phyloP scores from a whole-genome alignment of 2,797 vertebrate genomes.

The Darevskia mixta region DNA sequence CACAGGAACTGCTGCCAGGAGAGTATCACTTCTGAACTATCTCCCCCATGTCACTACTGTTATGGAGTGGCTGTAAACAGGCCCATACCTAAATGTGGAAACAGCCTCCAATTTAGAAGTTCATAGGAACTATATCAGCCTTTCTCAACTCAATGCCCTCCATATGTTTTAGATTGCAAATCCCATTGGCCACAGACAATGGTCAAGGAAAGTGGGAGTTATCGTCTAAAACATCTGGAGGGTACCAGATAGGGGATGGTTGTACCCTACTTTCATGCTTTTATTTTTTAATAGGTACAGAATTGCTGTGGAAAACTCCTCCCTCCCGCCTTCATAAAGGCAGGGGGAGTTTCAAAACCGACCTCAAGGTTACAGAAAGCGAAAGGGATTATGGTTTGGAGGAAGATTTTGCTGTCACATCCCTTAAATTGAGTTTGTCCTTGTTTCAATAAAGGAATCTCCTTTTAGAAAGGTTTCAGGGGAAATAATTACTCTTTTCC shows the following conservation, averaged over 20 bases:
- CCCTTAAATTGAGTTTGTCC: slow-evolving; percentile 11
- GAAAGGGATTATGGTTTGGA: neutral
- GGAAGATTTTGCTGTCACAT: neutral
- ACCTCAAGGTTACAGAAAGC: neutral
- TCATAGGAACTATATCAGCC: neutral
- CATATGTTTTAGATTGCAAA: neutral
- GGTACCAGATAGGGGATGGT: neutral
- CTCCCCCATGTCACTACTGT: too few relatives aligned
- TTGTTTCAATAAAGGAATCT: slow-evolving; percentile 18
- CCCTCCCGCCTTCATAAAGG: neutral
- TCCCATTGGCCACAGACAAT: neutral
- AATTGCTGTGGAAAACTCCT: too few relatives aligned
- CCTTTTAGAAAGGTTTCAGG: neutral
- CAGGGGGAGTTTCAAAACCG: neutral
- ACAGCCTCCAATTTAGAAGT: too few relatives aligned
- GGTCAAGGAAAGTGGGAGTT: neutral
- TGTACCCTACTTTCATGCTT: neutral
- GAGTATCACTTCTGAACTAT: too few relatives aligned
- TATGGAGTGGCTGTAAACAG: too few relatives aligned
- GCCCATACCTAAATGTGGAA: too few relatives aligned
- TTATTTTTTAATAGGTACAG: too few relatives aligned
- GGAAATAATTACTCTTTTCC: slow-evolving; percentile 1
- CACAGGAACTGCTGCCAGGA: too few relatives aligned
- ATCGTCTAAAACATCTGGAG: neutral
- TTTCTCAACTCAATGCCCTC: neutral